Percentiles rank a stretch among this genome's conserved stretches.
phyloP scores from a whole-genome alignment of 2,113 vertebrate species.

The Trochalopteron elliotii region DNA sequence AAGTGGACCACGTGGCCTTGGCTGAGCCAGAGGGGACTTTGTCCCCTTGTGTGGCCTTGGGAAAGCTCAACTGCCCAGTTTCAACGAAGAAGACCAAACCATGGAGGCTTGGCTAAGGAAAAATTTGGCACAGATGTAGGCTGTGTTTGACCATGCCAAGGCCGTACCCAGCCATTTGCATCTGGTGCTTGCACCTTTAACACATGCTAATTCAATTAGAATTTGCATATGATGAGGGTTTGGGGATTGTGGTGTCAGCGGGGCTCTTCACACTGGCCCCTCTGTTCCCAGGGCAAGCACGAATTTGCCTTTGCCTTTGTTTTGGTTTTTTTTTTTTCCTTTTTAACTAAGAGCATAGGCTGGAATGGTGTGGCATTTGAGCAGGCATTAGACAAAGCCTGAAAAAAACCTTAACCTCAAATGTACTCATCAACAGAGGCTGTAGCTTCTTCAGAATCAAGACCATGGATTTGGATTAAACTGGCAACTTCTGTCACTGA shows the following conservation, averaged over 20 bases:
- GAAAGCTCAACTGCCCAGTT: rapidly evolving
- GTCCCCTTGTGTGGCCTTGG: not conserved
- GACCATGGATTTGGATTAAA: not conserved
- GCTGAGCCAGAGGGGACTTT: not conserved
- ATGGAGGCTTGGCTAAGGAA: not conserved
- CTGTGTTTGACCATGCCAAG: not conserved
- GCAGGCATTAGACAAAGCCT: not conserved
- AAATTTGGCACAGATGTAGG: not conserved
- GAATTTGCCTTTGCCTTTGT: not conserved
- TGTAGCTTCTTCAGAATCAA: not conserved
- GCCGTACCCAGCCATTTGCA: not conserved
- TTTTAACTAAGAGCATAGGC: not conserved
- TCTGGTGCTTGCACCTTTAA: not conserved
- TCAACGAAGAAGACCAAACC: not conserved
- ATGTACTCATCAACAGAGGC: not conserved
- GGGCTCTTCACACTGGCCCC: not conserved
- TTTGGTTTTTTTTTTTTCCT: too few species aligned
- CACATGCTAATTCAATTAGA: not conserved
- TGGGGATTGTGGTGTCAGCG: not conserved
- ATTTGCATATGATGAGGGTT: not conserved
- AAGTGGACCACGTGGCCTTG: not conserved
- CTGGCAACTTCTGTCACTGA: not conserved
- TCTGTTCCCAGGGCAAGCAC: not conserved
- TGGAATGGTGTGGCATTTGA: not conserved
- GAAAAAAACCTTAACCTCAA: not conserved